Percentiles rank a stretch among this genome's conserved stretches.
phyloP scores from a whole-genome alignment of 2,888 invertebrate genomes.

The Drosophila mimetica region DNA sequence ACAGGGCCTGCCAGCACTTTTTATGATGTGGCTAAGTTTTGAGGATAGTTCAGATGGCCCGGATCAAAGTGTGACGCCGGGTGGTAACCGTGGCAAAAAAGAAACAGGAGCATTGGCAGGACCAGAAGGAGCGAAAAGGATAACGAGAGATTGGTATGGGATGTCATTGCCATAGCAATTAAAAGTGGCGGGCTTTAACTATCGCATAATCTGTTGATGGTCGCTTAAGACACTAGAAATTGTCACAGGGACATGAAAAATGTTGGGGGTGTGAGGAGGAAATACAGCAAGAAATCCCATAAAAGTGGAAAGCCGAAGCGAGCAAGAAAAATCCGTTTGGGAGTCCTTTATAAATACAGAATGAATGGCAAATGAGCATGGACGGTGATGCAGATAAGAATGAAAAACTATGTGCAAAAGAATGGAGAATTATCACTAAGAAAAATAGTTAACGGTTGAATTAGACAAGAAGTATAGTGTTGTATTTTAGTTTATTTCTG shows the following conservation, averaged over 20 bases:
- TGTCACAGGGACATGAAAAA: constrained; percentile 25
- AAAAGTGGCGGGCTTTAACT: constrained; percentile 71
- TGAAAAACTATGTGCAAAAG: constrained; percentile 28
- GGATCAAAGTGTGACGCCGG: constrained; percentile 8
- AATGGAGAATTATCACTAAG: neutral
- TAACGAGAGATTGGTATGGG: constrained; percentile 38
- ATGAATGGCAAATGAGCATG: constrained; percentile 35
- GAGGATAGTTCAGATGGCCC: constrained; percentile 35
- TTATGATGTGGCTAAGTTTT: constrained; percentile 72
- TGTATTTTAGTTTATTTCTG: too few species aligned
- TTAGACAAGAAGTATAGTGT: too few species aligned
- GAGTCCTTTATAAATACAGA: constrained; percentile 23
- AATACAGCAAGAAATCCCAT: constrained; percentile 24
- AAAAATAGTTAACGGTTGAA: neutral
- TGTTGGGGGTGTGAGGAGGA: neutral
- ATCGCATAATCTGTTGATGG: constrained; percentile 67
- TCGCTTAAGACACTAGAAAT: constrained; percentile 54
- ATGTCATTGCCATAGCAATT: constrained; percentile 70
- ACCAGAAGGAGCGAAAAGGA: constrained; percentile 1
- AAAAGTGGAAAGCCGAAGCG: constrained; percentile 40
- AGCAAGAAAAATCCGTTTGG: constrained; percentile 15
- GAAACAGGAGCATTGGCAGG: constrained; percentile 7
- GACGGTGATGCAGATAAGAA: constrained; percentile 22
- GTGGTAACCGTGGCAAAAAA: neutral
- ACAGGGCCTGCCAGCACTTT: constrained; percentile 53